A percentile compares a stretch with the other conserved stretches of the same genome.
These are phyloP conservation scores for Pristionchus exspectatus DNA, from an alignment of 2,888 invertebrate species.

Conservation along the genomic window DNA sequence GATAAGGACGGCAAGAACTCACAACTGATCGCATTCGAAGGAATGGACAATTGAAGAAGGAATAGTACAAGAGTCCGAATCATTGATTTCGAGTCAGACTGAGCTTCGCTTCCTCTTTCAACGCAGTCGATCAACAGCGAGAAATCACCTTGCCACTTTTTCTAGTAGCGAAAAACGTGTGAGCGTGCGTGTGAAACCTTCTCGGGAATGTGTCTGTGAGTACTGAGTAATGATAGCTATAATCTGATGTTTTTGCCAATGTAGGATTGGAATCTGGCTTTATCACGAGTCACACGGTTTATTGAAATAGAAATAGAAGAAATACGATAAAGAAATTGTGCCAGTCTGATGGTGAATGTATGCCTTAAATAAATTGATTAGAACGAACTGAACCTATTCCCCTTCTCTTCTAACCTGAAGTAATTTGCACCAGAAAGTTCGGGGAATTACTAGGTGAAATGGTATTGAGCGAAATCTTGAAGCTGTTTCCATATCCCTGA, in stretches of 20 bases:
- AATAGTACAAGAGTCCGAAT: background rate
- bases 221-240: background rate
- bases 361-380: no score
- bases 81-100: background rate
- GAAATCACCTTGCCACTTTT: background rate
- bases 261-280: background rate
- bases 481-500: background rate
- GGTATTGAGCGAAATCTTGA: background rate
- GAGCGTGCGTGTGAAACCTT: background rate
- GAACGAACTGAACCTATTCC: background rate
- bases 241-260: background rate
- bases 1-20: background rate
- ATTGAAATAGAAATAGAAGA: background rate
- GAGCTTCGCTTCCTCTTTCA: background rate
- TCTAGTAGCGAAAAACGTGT: conserved; percentile 5
- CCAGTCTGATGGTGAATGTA: no score
- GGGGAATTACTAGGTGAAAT: background rate
- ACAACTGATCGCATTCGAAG: background rate
- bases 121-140: background rate
- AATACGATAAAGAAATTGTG: background rate
- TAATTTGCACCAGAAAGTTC: background rate
- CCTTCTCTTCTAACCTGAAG: background rate
- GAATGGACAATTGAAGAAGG: background rate
- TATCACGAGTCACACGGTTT: background rate
- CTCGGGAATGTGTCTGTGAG: background rate